Percentiles rank a stretch among this genome's conserved stretches.
These are phyloP conservation scores for Acanthosepion pharaonis DNA, from an alignment of 2,888 invertebrate genomes.

Conservation along the genomic window DNA sequence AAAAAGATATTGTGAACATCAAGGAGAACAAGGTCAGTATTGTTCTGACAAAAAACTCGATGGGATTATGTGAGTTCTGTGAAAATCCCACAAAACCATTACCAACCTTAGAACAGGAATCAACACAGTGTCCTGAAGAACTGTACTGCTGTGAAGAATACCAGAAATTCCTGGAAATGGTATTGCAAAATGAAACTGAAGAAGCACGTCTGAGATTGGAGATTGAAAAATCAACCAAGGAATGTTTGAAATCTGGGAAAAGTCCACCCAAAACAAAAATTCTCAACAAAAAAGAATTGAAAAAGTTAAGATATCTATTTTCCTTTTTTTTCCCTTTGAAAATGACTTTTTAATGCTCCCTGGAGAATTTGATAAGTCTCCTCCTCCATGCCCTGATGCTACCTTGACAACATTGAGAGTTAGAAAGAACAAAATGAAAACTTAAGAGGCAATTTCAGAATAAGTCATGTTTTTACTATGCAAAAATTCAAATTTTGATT, in stretches of 20 bases:
- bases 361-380: no score
- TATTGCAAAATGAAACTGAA: not conserved
- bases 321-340: not conserved
- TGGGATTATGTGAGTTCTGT: slow-evolving; percentile 73
- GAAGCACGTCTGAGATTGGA: not conserved
- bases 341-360: no score
- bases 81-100: slow-evolving; percentile 64
- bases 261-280: not conserved
- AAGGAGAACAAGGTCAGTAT: not conserved
- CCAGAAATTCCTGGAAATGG: slow-evolving; percentile 68
- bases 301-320: not conserved
- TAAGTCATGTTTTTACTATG: no score
- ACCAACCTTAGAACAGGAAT: slow-evolving; percentile 71
- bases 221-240: not conserved
- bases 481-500: not conserved
- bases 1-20: not conserved
- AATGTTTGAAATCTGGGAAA: not conserved
- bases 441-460: no score
- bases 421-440: no score
- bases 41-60: not conserved
- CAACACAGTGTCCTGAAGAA: slow-evolving; percentile 64
- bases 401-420: no score
- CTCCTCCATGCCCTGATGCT: no score
- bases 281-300: slow-evolving; percentile 1
- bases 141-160: slow-evolving; percentile 73